These are phyloP conservation scores for Acanthoscelides obtectus DNA, from an alignment of 2,888 invertebrate species.

Conservation along the genomic window DNA sequence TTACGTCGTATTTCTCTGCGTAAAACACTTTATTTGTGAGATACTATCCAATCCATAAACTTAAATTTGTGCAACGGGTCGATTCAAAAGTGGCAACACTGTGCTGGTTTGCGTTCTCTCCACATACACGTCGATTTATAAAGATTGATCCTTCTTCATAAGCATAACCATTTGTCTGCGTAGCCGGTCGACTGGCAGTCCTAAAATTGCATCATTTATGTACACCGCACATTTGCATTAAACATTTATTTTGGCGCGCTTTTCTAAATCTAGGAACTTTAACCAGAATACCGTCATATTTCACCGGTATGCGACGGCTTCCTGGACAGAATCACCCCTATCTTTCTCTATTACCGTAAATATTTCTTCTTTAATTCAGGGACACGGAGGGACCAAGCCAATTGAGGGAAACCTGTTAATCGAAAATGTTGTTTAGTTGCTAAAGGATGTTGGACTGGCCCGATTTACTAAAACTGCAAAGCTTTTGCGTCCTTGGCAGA, in stretches of 20 bases:
- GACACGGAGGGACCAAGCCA: background rate
- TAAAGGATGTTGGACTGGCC: too few species aligned
- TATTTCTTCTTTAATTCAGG: background rate
- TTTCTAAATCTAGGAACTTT: background rate
- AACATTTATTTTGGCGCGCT: slow-evolving; percentile 17
- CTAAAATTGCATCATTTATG: slow-evolving; percentile 35
- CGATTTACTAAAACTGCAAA: too few species aligned
- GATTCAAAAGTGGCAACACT: background rate
- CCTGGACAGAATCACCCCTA: background rate
- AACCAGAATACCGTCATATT: background rate
- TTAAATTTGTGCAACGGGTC: background rate
- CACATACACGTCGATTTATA: slow-evolving; percentile 33
- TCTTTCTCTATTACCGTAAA: background rate
- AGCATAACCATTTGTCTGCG: slow-evolving; percentile 41
- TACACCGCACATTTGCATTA: slow-evolving; percentile 25
- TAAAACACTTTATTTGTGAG: too few species aligned
- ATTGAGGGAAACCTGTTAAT: too few species aligned
- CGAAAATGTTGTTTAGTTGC: too few species aligned
- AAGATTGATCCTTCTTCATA: slow-evolving; percentile 40
- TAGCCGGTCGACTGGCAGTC: slow-evolving; percentile 25
- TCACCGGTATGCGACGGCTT: background rate
- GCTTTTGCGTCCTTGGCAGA: too few species aligned
- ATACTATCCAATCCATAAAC: too few species aligned
- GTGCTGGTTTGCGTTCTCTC: background rate
- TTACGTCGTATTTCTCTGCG: too few species aligned